These are phyloP conservation scores for Tapirus indicus DNA, from an alignment of 2,797 vertebrate species.

Conservation along the genomic window DNA sequence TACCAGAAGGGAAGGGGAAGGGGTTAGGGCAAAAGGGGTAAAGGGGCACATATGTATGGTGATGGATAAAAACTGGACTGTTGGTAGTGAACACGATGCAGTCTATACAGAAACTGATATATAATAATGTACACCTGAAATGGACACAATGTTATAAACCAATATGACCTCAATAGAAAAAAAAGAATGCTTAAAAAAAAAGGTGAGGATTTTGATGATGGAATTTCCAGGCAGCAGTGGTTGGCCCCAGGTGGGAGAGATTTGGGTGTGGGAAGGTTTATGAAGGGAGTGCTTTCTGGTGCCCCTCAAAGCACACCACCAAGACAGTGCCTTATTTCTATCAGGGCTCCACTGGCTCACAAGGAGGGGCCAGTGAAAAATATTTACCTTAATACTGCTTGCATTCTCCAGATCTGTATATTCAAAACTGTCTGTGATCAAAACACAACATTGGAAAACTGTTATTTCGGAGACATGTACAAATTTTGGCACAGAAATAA, in stretches of 20 bases:
- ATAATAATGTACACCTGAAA: too few relatives aligned
- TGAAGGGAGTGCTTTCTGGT: not conserved
- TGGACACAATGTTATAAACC: too few relatives aligned
- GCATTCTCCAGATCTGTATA: not conserved
- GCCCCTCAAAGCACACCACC: not conserved
- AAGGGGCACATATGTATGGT: too few relatives aligned
- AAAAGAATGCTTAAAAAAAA: too few relatives aligned
- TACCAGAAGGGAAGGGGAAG: too few relatives aligned
- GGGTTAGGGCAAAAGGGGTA: too few relatives aligned
- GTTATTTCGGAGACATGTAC: conserved; percentile 36
- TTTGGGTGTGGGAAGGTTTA: not conserved
- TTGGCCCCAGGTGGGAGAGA: not conserved
- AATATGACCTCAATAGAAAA: too few relatives aligned
- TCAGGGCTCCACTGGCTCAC: not conserved
- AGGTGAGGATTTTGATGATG: not conserved
- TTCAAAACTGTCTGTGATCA: conserved; percentile 24
- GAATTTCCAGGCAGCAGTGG: not conserved
- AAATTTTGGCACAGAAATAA: conserved; percentile 4
- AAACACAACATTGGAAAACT: conserved; percentile 57
- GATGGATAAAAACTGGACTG: too few relatives aligned
- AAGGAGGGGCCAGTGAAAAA: not conserved
- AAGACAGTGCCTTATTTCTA: not conserved
- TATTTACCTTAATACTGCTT: conserved; percentile 1
- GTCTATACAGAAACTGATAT: too few relatives aligned
- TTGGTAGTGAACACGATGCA: too few relatives aligned